These are phyloP conservation scores for Nasonia oneida DNA, from an alignment of 2,888 invertebrate genomes.

Conservation along the genomic window DNA sequence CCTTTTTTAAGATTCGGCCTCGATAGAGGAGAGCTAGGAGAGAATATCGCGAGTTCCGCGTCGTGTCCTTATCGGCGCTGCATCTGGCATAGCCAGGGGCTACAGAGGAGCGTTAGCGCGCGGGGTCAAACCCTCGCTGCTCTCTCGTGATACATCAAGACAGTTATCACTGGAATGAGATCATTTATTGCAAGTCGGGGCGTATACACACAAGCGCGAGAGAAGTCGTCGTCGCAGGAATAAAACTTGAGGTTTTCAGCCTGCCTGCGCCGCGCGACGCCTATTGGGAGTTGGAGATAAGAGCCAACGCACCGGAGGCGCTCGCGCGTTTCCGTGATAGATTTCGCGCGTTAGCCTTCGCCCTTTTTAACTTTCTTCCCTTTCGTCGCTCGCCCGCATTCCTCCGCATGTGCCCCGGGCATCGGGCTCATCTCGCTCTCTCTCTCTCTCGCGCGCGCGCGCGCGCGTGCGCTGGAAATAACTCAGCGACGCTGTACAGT, in stretches of 20 bases:
- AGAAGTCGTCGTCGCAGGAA: conserved; percentile 48
- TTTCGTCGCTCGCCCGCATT: neutral
- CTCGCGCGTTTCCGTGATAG: conserved; percentile 23
- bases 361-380: conserved; percentile 11
- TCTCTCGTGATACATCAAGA: conserved; percentile 72
- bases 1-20: conserved; percentile 11
- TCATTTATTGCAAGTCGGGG: conserved; percentile 74
- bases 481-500: neutral
- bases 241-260: conserved; percentile 62
- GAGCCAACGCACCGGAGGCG: neutral
- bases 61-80: conserved; percentile 28
- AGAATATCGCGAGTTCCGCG: conserved; percentile 15
- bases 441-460: neutral
- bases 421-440: too few relatives aligned
- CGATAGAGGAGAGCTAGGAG: neutral
- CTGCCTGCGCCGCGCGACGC: neutral
- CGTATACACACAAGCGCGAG: conserved; percentile 62
- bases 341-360: neutral
- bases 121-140: conserved; percentile 47
- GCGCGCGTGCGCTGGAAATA: neutral
- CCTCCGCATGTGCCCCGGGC: too few relatives aligned
- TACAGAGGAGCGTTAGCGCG: conserved; percentile 24
- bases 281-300: conserved; percentile 31
- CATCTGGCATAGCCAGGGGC: conserved; percentile 22
- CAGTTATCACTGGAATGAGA: conserved; percentile 75